These are phyloP conservation scores for Leuciscus idus DNA, from an alignment of 2,113 vertebrate genomes.

Conservation along the genomic window DNA sequence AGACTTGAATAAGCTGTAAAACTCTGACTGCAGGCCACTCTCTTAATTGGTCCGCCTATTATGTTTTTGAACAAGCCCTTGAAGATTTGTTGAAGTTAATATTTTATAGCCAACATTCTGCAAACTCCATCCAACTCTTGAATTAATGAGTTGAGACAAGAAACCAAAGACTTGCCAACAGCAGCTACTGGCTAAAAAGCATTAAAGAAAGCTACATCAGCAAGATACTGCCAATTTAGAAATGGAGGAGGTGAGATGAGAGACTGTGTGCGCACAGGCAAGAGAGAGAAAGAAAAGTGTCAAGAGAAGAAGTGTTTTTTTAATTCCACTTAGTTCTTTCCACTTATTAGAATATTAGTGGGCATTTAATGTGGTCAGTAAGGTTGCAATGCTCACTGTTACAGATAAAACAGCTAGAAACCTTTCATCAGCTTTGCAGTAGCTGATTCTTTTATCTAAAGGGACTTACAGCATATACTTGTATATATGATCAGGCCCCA, in stretches of 20 bases:
- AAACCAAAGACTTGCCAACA: slow-evolving; percentile 67
- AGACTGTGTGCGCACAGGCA: neutral
- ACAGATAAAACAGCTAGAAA: neutral
- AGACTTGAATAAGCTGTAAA: slow-evolving; percentile 61
- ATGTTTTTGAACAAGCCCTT: slow-evolving; percentile 79
- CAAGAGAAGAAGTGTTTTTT: neutral
- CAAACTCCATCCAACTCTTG: slow-evolving; percentile 75
- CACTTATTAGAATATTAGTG: neutral
- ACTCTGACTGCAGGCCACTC: slow-evolving; percentile 69
- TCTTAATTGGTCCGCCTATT: slow-evolving; percentile 83
- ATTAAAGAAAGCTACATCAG: slow-evolving; percentile 49
- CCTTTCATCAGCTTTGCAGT: neutral
- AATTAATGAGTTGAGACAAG: slow-evolving; percentile 80
- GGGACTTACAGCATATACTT: neutral
- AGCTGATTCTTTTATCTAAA: neutral
- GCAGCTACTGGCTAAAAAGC: slow-evolving; percentile 46
- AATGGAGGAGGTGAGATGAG: slow-evolving; percentile 14
- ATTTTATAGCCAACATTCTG: slow-evolving; percentile 76
- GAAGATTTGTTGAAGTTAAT: slow-evolving; percentile 82
- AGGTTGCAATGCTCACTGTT: neutral
- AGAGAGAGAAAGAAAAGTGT: neutral
- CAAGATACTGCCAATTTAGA: slow-evolving; percentile 54
- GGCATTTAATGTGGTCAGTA: slow-evolving; percentile 1
- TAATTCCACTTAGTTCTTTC: slow-evolving; percentile 9
- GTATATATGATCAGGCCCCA: neutral